Conservation (phyloP, 2,113 vertebrate genomes). For the Ailurus styani region DNA sequence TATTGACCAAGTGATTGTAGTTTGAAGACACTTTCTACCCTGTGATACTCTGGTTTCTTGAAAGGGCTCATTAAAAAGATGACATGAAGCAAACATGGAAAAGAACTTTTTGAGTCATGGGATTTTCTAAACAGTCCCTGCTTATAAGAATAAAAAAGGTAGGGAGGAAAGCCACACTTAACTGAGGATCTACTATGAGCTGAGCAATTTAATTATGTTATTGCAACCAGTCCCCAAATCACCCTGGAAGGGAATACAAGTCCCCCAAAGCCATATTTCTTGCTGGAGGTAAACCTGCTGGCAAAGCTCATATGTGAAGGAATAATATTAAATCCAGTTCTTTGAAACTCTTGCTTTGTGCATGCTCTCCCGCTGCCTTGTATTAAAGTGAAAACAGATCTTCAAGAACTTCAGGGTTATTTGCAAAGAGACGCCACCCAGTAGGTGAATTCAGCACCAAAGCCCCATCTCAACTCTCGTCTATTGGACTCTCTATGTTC, state of each 20-base stretch:
- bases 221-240: neutral
- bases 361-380: too few species aligned
- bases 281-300: too few species aligned
- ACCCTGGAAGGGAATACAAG: neutral
- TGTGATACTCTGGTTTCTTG: neutral
- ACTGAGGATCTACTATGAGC: neutral
- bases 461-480: neutral
- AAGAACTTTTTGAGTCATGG: neutral
- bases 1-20: neutral
- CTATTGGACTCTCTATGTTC: neutral
- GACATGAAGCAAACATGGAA: neutral
- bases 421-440: neutral
- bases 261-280: neutral
- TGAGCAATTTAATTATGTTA: neutral
- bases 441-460: neutral
- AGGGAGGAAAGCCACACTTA: neutral
- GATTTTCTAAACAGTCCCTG: neutral
- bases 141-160: neutral
- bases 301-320: neutral
- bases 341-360: neutral
- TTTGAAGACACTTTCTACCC: neutral
- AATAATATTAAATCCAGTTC: neutral
- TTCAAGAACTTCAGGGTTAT: neutral
- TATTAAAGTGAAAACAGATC: neutral
- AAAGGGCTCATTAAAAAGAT: neutral